Conservation (phyloP, 2,888 invertebrate species). For the Psylliodes chrysocephalus region DNA sequence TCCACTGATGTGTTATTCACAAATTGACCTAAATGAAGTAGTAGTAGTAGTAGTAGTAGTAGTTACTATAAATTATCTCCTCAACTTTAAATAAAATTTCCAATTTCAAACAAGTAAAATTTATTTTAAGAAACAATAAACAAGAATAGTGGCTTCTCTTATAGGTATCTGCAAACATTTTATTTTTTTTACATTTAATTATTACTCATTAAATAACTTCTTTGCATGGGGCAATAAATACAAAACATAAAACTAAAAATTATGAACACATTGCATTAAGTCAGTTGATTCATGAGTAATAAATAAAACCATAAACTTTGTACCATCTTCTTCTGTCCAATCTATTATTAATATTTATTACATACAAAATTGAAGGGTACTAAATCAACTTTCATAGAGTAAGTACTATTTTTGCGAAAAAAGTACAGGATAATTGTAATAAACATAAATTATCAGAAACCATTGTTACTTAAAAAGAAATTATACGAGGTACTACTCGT, state of each 20-base stretch:
- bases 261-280: conserved; percentile 20
- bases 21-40: no score
- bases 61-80: no score
- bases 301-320: conserved; percentile 35
- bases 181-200: not conserved
- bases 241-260: conserved; percentile 28
- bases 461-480: no score
- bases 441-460: conserved; percentile 15
- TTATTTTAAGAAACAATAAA: no score
- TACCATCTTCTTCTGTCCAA: conserved; percentile 23
- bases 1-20: no score
- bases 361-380: conserved; percentile 20
- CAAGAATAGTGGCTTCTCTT: no score
- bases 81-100: no score
- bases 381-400: conserved; percentile 17
- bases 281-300: conserved; percentile 35
- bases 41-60: no score
- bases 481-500: no score
- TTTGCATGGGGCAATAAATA: conserved; percentile 13
- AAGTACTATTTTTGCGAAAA: not conserved
- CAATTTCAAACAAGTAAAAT: no score
- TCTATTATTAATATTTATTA: conserved; percentile 25
- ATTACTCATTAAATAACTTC: conserved; percentile 12
- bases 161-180: no score
- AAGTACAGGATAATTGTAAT: not conserved